A percentile compares a stretch with the other conserved stretches of the same genome.
These are phyloP conservation scores for Virgularia gustaviana DNA, from an alignment of 92 coral and sea anemone genomes.

Conservation along the genomic window DNA sequence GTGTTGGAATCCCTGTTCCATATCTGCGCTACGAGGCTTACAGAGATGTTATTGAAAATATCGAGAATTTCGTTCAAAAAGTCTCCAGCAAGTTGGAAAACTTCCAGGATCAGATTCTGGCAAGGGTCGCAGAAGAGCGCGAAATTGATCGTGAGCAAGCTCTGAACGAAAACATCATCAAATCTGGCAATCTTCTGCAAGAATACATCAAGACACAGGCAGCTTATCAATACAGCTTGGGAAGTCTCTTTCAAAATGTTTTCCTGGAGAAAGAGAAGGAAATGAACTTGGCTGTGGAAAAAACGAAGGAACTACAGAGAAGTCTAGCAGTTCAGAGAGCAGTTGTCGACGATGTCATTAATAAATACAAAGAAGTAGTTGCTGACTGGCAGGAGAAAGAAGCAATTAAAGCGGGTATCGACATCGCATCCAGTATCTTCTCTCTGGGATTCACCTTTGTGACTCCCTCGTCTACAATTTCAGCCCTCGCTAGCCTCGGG, in stretches of 20 bases:
- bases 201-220: background rate
- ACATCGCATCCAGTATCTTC: background rate
- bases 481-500: background rate
- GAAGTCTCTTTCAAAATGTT: background rate
- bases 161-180: background rate
- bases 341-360: background rate
- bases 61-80: background rate
- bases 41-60: background rate
- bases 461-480: background rate
- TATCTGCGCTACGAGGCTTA: background rate
- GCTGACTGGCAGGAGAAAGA: background rate
- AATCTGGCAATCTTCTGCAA: background rate
- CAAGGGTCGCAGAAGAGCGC: background rate
- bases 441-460: background rate
- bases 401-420: background rate
- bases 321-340: background rate
- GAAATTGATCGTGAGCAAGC: background rate
- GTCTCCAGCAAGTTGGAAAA: background rate
- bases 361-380: background rate
- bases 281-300: background rate
- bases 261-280: background rate
- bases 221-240: background rate
- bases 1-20: slow-evolving; percentile 1
- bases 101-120: background rate
- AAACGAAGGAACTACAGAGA: background rate